Conservation (phyloP, 2,888 invertebrate genomes). For the Leptogaster cylindrica region DNA sequence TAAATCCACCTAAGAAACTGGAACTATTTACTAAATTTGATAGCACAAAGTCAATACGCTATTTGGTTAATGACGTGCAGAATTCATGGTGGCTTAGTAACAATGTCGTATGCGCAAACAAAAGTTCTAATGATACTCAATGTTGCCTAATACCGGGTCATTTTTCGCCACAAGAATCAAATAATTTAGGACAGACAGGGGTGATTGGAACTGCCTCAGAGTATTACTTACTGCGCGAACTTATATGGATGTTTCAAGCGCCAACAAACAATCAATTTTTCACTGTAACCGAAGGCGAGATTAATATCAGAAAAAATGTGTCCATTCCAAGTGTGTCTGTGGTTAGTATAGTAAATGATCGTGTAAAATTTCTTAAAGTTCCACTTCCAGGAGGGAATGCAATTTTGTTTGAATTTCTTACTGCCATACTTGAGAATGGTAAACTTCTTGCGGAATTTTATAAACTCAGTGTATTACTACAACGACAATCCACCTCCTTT, state of each 20-base stretch:
- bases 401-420: constrained; percentile 52
- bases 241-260: constrained; percentile 59
- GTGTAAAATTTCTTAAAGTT: neutral
- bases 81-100: constrained; percentile 62
- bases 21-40: constrained; percentile 50
- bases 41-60: constrained; percentile 56
- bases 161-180: constrained; percentile 49
- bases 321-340: constrained; percentile 55
- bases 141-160: too few relatives aligned
- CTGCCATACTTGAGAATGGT: constrained; percentile 55
- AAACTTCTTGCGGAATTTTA: constrained; percentile 58
- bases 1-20: constrained; percentile 51
- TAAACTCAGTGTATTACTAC: constrained; percentile 54
- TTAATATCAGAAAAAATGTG: constrained; percentile 53
- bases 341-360: constrained; percentile 53
- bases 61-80: constrained; percentile 58
- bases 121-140: constrained; percentile 55
- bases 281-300: constrained; percentile 46
- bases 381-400: constrained; percentile 52
- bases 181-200: constrained; percentile 48
- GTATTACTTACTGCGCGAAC: constrained; percentile 57
- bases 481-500: constrained; percentile 55
- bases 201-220: constrained; percentile 55
- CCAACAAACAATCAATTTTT: constrained; percentile 57
- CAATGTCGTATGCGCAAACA: constrained; percentile 50